Evolutionary conservation across 2,888 invertebrate species (phyloP).

Genomic region (Eupithecia vulgata): DNA sequence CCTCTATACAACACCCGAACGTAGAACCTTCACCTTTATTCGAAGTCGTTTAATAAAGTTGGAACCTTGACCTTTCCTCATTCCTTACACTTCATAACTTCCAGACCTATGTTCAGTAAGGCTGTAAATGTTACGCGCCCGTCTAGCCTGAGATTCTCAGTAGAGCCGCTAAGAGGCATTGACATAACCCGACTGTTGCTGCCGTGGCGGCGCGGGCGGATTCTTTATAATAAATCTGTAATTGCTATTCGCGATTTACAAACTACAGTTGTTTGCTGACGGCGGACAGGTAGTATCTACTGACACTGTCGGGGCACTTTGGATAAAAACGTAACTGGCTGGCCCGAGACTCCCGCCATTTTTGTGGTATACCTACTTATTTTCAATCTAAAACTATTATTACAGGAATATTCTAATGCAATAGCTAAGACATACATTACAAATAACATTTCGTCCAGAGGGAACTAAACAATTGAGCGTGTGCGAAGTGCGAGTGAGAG

Average conservation of each 20-base stretch:
- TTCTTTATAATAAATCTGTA: constrained; percentile 8
- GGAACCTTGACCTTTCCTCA: not conserved
- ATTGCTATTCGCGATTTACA: not conserved
- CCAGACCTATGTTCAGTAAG: not conserved
- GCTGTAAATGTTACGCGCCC: not conserved
- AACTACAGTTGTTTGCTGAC: not conserved
- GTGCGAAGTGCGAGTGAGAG: too few relatives aligned
- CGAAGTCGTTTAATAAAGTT: not conserved
- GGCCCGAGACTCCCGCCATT: not conserved
- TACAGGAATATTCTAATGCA: too few relatives aligned
- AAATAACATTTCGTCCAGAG: too few relatives aligned
- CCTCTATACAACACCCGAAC: too few relatives aligned
- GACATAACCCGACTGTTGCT: not conserved
- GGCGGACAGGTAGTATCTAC: too few relatives aligned
- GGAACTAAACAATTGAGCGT: too few relatives aligned
- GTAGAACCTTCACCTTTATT: too few relatives aligned
- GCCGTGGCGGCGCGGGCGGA: not conserved
- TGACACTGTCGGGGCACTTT: not conserved
- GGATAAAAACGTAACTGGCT: not conserved
- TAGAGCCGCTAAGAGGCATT: constrained; percentile 1
- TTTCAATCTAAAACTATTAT: too few relatives aligned
- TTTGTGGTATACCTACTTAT: not conserved
- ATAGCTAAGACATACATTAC: too few relatives aligned
- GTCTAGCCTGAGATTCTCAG: not conserved
- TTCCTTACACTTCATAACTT: not conserved